Percentiles rank a stretch among this genome's conserved stretches.
Evolutionary conservation across 2,888 invertebrate genomes (phyloP).

Genomic region (Heliconius cydno): DNA sequence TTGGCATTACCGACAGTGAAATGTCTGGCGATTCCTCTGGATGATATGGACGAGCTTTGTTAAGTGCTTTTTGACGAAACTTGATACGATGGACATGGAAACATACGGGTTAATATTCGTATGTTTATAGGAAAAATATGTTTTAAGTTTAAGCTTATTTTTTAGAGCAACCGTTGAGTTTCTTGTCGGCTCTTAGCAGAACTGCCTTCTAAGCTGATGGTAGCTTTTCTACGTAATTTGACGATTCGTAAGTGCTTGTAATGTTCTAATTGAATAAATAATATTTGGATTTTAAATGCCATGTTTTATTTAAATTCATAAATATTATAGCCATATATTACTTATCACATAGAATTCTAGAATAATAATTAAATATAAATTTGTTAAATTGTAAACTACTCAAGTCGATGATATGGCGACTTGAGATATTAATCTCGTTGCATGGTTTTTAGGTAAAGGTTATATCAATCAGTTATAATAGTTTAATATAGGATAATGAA

Average conservation of each 20-base stretch:
- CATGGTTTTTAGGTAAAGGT: constrained; percentile 38
- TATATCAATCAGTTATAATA: constrained; percentile 36
- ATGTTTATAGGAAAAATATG: too few relatives aligned
- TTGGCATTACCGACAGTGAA: constrained; percentile 70
- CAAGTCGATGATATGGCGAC: constrained; percentile 37
- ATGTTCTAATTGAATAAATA: too few relatives aligned
- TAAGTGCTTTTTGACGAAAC: constrained; percentile 63
- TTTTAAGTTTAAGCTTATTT: not conserved
- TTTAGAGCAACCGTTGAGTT: not conserved
- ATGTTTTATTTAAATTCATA: not conserved
- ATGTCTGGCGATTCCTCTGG: constrained; percentile 69
- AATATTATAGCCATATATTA: not conserved
- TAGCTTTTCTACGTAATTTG: too few relatives aligned
- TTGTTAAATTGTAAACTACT: constrained; percentile 27
- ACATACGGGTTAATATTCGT: constrained; percentile 41
- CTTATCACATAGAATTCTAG: not conserved
- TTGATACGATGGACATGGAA: constrained; percentile 59
- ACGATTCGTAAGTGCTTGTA: too few relatives aligned
- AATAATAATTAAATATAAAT: constrained; percentile 23
- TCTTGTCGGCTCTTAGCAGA: too few relatives aligned
- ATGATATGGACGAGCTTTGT: constrained; percentile 69
- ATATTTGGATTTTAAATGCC: not conserved
- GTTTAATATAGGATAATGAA: constrained; percentile 18
- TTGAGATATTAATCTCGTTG: constrained; percentile 30
- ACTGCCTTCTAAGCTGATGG: too few relatives aligned